Percentiles rank a stretch among this genome's conserved stretches.
Evolutionary conservation across 2,797 vertebrate species (phyloP).

Genomic region (Botia almorhae): DNA sequence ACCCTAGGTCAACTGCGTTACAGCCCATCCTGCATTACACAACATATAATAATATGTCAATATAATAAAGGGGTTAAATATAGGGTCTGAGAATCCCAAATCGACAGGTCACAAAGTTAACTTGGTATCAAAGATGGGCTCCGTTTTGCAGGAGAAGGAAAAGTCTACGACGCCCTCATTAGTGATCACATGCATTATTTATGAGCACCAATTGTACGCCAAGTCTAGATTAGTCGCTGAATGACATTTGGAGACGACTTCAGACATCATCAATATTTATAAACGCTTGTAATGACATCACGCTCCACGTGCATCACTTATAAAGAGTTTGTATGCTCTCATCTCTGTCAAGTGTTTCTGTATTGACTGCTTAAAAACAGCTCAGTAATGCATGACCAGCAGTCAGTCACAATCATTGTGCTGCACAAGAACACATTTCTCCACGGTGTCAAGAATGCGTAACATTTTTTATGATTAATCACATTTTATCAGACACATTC

Average conservation of each 20-base stretch:
- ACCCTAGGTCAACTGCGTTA: slow-evolving; percentile 18
- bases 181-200: slow-evolving; percentile 46
- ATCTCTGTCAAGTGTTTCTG: slow-evolving; percentile 39
- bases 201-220: slow-evolving; percentile 28
- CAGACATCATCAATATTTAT: slow-evolving; percentile 55
- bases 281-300: slow-evolving; percentile 52
- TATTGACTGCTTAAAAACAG: slow-evolving; percentile 34
- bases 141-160: background rate
- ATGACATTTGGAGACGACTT: slow-evolving; percentile 55
- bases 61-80: slow-evolving; percentile 25
- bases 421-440: background rate
- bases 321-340: slow-evolving; percentile 17
- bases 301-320: slow-evolving; percentile 27
- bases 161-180: slow-evolving; percentile 41
- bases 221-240: slow-evolving; percentile 33
- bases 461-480: background rate
- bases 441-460: background rate
- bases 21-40: background rate
- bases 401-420: slow-evolving; percentile 2
- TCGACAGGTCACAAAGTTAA: slow-evolving; percentile 7
- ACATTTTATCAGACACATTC: background rate
- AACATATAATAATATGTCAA: no score
- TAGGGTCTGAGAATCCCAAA: slow-evolving; percentile 7
- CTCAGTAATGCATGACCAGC: background rate
- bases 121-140: slow-evolving; percentile 6